Conservation (phyloP, 1,140 invertebrate genomes). For the Eumaeus atala region DNA sequence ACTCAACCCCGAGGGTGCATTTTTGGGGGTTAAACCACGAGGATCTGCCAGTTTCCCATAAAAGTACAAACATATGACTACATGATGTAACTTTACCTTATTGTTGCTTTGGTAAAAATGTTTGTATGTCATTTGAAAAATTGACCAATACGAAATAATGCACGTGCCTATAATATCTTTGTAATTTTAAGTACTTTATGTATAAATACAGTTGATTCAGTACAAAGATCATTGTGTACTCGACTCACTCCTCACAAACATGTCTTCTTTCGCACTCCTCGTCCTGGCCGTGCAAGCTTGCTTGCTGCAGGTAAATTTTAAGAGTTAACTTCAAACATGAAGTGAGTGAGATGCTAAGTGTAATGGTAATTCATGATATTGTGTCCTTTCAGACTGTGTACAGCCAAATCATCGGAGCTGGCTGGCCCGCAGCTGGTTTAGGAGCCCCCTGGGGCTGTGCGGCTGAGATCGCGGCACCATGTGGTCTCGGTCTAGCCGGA, state of each 20-base stretch:
- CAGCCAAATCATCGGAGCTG: slow-evolving; percentile 7
- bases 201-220: neutral
- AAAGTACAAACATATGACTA: too few species aligned
- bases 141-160: too few species aligned
- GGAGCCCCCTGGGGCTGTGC: neutral
- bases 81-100: too few species aligned
- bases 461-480: neutral
- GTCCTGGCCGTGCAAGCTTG: neutral
- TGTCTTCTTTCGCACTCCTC: slow-evolving; percentile 4
- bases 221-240: neutral
- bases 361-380: neutral
- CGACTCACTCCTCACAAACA: neutral
- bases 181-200: too few species aligned
- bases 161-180: too few species aligned
- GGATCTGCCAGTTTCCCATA: too few species aligned
- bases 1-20: too few species aligned
- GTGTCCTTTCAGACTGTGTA: slow-evolving; percentile 11
- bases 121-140: too few species aligned
- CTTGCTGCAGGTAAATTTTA: slow-evolving; percentile 1
- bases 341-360: too few species aligned
- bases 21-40: too few species aligned
- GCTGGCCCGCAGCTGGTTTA: neutral
- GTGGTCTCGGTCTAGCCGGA: neutral
- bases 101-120: too few species aligned
- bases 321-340: too few species aligned